phyloP scores from a whole-genome alignment of 2,888 invertebrate species.

The Chydorus sphaericus region DNA sequence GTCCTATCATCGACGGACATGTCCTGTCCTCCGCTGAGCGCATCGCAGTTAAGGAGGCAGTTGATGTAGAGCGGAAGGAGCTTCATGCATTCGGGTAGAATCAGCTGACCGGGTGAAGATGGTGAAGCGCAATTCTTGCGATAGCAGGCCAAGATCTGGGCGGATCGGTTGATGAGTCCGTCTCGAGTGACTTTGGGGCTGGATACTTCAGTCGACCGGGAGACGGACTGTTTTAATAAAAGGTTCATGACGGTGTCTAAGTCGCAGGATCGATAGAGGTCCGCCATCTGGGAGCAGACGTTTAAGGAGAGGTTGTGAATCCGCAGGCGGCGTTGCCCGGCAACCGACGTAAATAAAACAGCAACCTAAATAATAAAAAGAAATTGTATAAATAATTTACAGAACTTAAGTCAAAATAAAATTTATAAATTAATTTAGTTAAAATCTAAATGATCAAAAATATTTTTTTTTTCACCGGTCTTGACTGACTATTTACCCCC shows the following conservation, averaged over 20 bases:
- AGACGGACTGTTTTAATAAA: conserved; percentile 70
- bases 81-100: conserved; percentile 96
- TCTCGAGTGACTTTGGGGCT: conserved; percentile 44
- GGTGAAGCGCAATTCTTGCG: conserved; percentile 91
- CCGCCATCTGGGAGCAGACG: conserved; percentile 81
- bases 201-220: neutral
- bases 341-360: conserved; percentile 63
- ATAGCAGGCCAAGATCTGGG: conserved; percentile 81
- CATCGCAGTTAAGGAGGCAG: conserved; percentile 84
- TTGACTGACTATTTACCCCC: too few relatives aligned
- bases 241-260: conserved; percentile 85
- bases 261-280: conserved; percentile 85
- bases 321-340: conserved; percentile 75
- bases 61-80: conserved; percentile 87
- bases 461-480: too few relatives aligned
- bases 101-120: conserved; percentile 90
- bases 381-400: too few relatives aligned
- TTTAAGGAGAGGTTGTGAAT: conserved; percentile 79
- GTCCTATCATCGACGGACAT: conserved; percentile 91
- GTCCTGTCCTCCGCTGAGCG: conserved; percentile 85
- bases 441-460: too few relatives aligned
- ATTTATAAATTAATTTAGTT: too few relatives aligned
- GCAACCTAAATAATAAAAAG: conserved; percentile 38
- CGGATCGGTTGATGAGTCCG: conserved; percentile 60
- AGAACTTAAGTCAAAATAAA: too few relatives aligned